Evolutionary conservation across 2,888 invertebrate species (phyloP), one percentile per base, ranked within the genome.

Genomic region (Rhodophaea formosa): DNA sequence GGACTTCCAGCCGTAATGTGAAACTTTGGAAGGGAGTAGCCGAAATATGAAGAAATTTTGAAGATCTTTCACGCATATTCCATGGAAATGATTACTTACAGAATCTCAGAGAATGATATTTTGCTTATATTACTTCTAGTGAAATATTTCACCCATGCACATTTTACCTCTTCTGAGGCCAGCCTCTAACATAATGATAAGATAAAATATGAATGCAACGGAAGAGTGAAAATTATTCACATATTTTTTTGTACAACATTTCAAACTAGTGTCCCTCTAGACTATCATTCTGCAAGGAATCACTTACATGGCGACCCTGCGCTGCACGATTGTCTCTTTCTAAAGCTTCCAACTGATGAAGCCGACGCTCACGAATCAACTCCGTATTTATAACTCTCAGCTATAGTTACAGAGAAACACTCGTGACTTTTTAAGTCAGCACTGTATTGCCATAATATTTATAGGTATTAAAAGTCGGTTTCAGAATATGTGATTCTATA

Each of bases 1-100:
- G 70, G 66, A 72, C 70, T 69, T 67, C 60, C 53, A 70, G 64
- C 69, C 69, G 71, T 35, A 54, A 45, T 47, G 55, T 17, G 14
- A 16, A 32, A 35, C 32, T 16, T 44, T 17, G n/a, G n/a, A n/a
- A n/a, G n/a, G n/a, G 17, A 51, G 30, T 7, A 32, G 14, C 23
- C 32, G 15, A 51, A 17, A 35, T 35, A 12, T 17, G 17, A 35
- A 44, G 30, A 53, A 44, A 15, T 53, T n/a, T 17, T 8, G 39
- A n/a, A 39, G 3, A 29, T 7, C 39, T n/a, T 8, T 23, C 14
- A 15, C 15, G 15, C 14, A 23, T 42, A 23, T n/a, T 42, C 16
- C 52, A 16, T 30, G 6, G 30, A 47, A 47, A 30, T 30, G 7
- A 47, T 29, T 47, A 29, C 47, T 45, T 45, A 3, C 0, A 39